Conservation (phyloP, 2,888 invertebrate species). For the Stenolophus ochropezus region DNA sequence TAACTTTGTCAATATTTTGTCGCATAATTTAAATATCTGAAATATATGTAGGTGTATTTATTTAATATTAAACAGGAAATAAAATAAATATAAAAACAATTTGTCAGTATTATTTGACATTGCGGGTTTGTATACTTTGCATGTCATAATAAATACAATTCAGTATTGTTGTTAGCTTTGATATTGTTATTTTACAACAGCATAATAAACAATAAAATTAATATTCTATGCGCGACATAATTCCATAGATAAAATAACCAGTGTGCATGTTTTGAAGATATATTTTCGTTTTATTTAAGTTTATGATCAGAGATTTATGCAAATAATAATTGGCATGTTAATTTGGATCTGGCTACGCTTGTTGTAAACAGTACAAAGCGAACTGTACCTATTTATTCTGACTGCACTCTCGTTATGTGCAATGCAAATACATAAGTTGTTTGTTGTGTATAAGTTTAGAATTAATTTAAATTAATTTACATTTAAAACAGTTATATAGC, state of each 20-base stretch:
- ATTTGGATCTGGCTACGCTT: conserved; percentile 10
- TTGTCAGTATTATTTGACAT: not conserved
- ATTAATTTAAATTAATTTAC: conserved; percentile 56
- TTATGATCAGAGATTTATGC: conserved; percentile 9
- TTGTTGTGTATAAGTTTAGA: conserved; percentile 51
- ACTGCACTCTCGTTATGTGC: conserved; percentile 41
- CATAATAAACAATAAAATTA: not conserved
- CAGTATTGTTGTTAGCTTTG: not conserved
- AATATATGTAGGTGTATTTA: too few species aligned
- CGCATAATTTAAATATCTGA: too few species aligned
- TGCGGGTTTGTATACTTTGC: not conserved
- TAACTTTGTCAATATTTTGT: too few species aligned
- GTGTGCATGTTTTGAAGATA: not conserved
- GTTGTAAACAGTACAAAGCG: conserved; percentile 35
- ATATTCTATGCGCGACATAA: not conserved
- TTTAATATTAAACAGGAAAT: too few species aligned
- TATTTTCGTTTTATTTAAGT: not conserved
- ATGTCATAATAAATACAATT: not conserved
- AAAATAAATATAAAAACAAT: too few species aligned
- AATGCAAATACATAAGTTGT: conserved; percentile 50
- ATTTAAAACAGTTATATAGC: conserved; percentile 49
- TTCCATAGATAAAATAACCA: not conserved
- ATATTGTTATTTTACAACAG: not conserved
- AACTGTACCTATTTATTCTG: conserved; percentile 37
- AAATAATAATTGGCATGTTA: conserved; percentile 34